Base-by-base conservation (phyloP, 1,140 invertebrate genomes). In the Dinothrombium tinctorium region DNA sequence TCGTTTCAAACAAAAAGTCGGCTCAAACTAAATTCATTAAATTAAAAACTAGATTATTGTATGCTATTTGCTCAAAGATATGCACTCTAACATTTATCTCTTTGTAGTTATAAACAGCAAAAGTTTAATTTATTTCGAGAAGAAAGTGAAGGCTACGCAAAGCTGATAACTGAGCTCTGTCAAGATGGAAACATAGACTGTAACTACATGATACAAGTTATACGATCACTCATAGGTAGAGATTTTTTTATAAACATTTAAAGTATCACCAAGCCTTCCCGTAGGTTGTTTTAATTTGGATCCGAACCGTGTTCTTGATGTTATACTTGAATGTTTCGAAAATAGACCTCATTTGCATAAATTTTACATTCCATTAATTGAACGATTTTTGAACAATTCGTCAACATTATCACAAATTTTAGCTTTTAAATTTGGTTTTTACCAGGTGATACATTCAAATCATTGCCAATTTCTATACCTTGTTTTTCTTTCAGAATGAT, bases 71-170 rank as follows among this genome's bases (percentile, higher is more conserved):
- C 49, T 72, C 73, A 29, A 9, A 29, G 14, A 29, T n/a, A n/a
- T n/a, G n/a, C n/a, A 29, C 28, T n/a, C 14, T 29, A 9, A 9
- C 47, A 60, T 95, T 87, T 59, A n/a, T n/a, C n/a, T n/a, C n/a
- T n/a, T n/a, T n/a, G n/a, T n/a, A n/a, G n/a, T n/a, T 99, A 96
- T 58, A 98, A 98, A 58, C 94, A 98, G 58, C 73, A 89, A 49
- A 96, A 98, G 54, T 99, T 95, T 58, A 99, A 99, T 65, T 66
- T 99, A 43, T 82, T 95, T 54, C 69, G 90, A 37, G 94, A 99
- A 65, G 94, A 98, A 62, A 90, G 77, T 64, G 94, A 99, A 71
- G 94, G 94, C 4, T 99, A 90, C 63, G 78, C 89, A 4, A 99
- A 99, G 61, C 65, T 98, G 5, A 76, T 96, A 28, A 76, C 82